A percentile compares a stretch with the other conserved stretches of the same genome.
Evolutionary conservation across 1,140 invertebrate species (phyloP).

Genomic region (Platyura marginata): DNA sequence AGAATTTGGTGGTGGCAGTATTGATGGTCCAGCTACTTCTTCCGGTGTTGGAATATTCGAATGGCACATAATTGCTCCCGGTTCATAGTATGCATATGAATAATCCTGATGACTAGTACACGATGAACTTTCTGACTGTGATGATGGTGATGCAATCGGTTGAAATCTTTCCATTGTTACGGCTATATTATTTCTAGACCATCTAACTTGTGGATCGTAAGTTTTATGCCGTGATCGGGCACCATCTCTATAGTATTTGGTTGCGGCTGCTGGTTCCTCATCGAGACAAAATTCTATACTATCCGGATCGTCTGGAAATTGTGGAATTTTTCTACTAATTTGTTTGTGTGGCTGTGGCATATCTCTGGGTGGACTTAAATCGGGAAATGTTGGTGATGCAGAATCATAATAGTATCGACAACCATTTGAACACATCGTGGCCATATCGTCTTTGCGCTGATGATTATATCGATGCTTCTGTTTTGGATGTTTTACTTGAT

Average conservation of each 20-base stretch:
- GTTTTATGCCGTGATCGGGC: background rate
- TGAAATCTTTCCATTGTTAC: slow-evolving; percentile 32
- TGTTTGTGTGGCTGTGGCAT: slow-evolving; percentile 1
- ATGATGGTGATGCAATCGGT: slow-evolving; percentile 11
- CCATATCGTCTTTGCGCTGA: too few species aligned
- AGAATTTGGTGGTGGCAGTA: slow-evolving; percentile 24
- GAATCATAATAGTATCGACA: slow-evolving; percentile 1
- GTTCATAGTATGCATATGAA: slow-evolving; percentile 61
- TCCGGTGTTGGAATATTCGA: slow-evolving; percentile 40
- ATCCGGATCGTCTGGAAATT: slow-evolving; percentile 1
- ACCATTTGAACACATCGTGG: background rate
- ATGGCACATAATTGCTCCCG: slow-evolving; percentile 31
- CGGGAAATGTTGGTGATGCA: background rate
- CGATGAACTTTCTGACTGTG: slow-evolving; percentile 3
- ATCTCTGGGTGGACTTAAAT: background rate
- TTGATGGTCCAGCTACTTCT: slow-evolving; percentile 17
- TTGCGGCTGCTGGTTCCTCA: background rate
- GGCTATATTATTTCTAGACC: slow-evolving; percentile 27
- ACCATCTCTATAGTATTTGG: background rate
- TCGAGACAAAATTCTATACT: slow-evolving; percentile 2
- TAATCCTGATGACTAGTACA: slow-evolving; percentile 14
- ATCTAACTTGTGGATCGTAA: slow-evolving; percentile 1
- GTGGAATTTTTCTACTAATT: background rate
- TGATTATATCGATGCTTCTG: too few species aligned
- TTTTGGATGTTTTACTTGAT: too few species aligned